phyloP scores from a whole-genome alignment of 2,113 vertebrate species.

The Paracanthobrama guichenoti region DNA sequence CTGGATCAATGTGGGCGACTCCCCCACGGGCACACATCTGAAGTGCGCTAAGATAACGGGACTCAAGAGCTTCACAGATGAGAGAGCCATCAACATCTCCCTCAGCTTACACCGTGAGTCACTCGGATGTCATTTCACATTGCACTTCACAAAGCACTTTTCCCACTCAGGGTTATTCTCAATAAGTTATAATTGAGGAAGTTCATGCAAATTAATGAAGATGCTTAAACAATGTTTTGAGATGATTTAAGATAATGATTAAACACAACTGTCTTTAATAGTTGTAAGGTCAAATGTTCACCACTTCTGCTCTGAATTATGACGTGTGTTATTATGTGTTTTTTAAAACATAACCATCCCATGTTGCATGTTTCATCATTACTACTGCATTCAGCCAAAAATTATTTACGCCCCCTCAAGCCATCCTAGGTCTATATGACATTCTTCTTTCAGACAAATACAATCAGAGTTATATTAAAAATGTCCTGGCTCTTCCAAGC shows the following conservation, averaged over 20 bases:
- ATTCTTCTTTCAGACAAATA: too few species aligned
- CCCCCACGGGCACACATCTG: constrained; percentile 84
- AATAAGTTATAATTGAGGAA: background rate
- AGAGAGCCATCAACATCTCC: constrained; percentile 92
- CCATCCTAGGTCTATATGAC: too few species aligned
- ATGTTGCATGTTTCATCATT: background rate
- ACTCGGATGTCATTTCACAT: background rate
- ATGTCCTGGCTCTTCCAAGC: too few species aligned
- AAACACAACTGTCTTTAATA: too few species aligned
- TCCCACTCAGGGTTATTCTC: background rate
- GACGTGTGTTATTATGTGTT: background rate
- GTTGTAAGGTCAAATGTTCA: too few species aligned
- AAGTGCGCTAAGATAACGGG: constrained; percentile 94
- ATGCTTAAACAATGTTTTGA: too few species aligned
- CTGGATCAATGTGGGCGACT: constrained; percentile 94
- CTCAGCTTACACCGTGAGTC: constrained; percentile 96
- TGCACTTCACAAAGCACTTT: background rate
- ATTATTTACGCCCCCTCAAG: too few species aligned
- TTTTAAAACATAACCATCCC: background rate
- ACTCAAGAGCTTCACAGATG: constrained; percentile 90
- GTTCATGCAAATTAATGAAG: too few species aligned
- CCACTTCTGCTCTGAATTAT: too few species aligned
- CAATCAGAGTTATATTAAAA: too few species aligned
- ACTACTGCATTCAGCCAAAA: background rate
- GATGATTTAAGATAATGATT: too few species aligned